Evolutionary conservation across 2,797 vertebrate species (phyloP).

Genomic region (Numenius phaeopus): DNA sequence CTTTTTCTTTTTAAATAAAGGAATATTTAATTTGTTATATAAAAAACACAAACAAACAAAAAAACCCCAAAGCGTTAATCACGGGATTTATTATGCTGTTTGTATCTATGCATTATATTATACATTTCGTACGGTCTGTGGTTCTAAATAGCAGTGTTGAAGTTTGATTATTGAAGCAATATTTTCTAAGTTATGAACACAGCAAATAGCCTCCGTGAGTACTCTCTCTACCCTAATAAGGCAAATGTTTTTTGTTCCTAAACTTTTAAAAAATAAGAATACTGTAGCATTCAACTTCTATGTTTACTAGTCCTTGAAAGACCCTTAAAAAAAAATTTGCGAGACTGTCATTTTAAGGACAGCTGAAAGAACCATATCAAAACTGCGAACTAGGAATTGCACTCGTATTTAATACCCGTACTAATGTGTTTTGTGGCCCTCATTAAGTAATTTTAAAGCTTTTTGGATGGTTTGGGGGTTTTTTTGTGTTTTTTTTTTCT

Average conservation of each 20-base stretch:
- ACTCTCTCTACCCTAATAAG: background rate
- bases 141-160: background rate
- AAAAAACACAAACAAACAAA: background rate
- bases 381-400: background rate
- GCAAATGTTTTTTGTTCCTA: background rate
- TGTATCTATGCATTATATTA: background rate
- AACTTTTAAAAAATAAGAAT: background rate
- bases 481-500: background rate
- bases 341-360: background rate
- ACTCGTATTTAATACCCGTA: background rate
- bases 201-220: background rate
- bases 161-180: conserved; percentile 12
- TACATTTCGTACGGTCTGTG: background rate
- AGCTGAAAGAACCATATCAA: background rate
- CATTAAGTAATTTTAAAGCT: background rate
- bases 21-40: background rate
- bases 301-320: background rate
- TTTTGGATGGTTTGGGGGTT: background rate
- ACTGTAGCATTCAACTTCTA: background rate
- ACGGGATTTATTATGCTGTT: background rate
- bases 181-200: background rate
- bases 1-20: background rate
- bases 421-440: background rate
- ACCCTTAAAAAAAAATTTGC: background rate
- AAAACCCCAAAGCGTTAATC: background rate